Evolutionary conservation across 2,888 invertebrate species (phyloP), one percentile per base, ranked within the genome.

Genomic region (Netelia inedita): DNA sequence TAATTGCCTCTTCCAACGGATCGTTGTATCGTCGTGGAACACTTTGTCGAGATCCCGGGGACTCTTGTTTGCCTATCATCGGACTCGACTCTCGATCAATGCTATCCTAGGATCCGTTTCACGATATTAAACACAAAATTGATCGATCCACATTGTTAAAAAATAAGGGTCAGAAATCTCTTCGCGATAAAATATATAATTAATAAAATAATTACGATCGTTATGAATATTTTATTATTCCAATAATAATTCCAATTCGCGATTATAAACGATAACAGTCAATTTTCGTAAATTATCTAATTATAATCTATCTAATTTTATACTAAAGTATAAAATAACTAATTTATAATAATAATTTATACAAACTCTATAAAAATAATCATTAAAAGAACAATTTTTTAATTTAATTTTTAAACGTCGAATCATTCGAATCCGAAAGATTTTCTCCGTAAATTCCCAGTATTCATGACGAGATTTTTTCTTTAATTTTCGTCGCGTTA

Each of bases 1-100:
- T 80, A 83, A 80, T 80, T 76, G 80, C 71, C 75, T 72, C 66
- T 53, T 65, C 28, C 35, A 50, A 72, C 65, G 50, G 14, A 16
- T 41, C 46, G 65, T 80, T 80, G 80, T 68, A 46, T 80, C 53
- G 61, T 72, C 55, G 57, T 69, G 28, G 61, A 16, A 41, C 71
- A 75, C 75, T 79, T 79, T 66, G 46, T 75, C 71, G 50, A 50
- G 69, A 69, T 66, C 73, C 75, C 11, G 66, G 73, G 46, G 73
- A 68, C 46, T 66, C 16, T 11, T n/a, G 57, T 6, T 50, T 43
- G 55, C 75, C 46, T 65, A 66, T 63, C 61, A 71, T 76, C 55
- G n/a, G n/a, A 53, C 53, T 68, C 57, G 28, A 66, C 68, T 8
- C 8, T n/a, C n/a, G 76, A 80, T 72, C 79, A 23, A 68, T 66